Evolutionary conservation across 2,888 invertebrate genomes (phyloP), one percentile per base, ranked within the genome.

Genomic region (Electrophaes corylata): DNA sequence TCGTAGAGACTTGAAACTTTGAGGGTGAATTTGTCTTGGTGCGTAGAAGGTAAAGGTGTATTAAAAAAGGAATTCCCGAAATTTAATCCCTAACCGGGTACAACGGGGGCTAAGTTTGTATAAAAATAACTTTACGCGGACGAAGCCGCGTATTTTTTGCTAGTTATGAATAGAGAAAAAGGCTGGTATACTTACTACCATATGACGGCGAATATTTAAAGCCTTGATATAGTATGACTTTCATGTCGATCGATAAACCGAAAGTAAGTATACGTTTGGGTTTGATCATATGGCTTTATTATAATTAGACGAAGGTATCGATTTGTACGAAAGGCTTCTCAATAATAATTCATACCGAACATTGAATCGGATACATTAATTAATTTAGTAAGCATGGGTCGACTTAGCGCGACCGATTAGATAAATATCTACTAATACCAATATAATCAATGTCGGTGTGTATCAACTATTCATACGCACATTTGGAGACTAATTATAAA

Each of bases 401-500:
- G 46, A 37, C 54, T 58, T 60, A 62, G 51, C 56, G 54, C 59
- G 37, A 51, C 55, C 39, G 43, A 51, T 47, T 41, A 49, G 16
- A 35, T 46, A 29, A 18, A 35, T 47, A 47, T 4, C 2, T 47
- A 45, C 4, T 12, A 26, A 20, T 49, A 55, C 18, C 47, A 41
- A 40, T 44, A 41, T 40, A 20, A 48, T 41, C 44, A 48, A 56
- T 44, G 62, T 59, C 56, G 46, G 31, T 58, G 18, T 50, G 31
- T 53, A 54, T 57, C 46, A 55, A 59, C 40, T 56, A 63, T 64
- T 63, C 56, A 61, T 56, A 47, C 23, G 23, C 33, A 62, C 64
- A 53, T 59, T 65, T 49, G 35, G 62, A 46, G 51, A 60, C 57
- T 62, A 67, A 47, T 62, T 59, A 64, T 44, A 62, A 62, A 61